Conservation (phyloP, 1,140 invertebrate species). For the Phortica variegata region DNA sequence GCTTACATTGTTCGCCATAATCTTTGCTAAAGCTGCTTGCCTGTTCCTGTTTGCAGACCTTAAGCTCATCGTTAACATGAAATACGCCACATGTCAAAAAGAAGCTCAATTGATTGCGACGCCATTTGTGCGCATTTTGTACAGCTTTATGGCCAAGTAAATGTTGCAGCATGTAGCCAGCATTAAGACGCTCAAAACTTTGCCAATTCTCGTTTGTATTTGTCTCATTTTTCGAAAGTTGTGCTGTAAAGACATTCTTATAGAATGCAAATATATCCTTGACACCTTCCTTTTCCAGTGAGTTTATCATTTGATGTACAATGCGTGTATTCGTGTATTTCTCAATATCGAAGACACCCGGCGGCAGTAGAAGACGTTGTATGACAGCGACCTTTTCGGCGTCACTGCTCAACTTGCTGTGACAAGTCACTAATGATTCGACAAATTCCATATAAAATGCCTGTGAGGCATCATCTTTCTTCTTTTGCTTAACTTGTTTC, state of each 20-base stretch:
- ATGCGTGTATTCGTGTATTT: constrained; percentile 68
- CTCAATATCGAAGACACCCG: constrained; percentile 70
- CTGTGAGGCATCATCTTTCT: constrained; percentile 58
- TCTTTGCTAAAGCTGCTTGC: constrained; percentile 15
- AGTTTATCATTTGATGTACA: constrained; percentile 63
- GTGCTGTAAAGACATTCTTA: constrained; percentile 61
- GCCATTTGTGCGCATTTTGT: constrained; percentile 64
- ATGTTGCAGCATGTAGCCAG: constrained; percentile 66
- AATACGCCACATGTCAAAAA: constrained; percentile 68
- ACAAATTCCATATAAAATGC: constrained; percentile 60
- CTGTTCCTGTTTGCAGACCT: constrained; percentile 34
- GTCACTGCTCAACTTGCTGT: constrained; percentile 58
- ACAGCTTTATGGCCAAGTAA: constrained; percentile 65
- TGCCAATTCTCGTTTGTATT: constrained; percentile 62
- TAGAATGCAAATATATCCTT: constrained; percentile 65
- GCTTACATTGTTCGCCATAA: constrained; percentile 60
- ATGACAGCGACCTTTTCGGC: constrained; percentile 61
- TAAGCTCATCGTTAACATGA: constrained; percentile 55
- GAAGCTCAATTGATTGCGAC: constrained; percentile 65
- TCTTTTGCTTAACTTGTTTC: constrained; percentile 59
- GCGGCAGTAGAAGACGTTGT: constrained; percentile 65
- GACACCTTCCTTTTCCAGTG: constrained; percentile 63
- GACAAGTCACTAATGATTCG: constrained; percentile 58
- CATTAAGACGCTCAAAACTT: constrained; percentile 68
- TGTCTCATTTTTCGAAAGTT: constrained; percentile 58